Percentiles rank a stretch among this genome's conserved stretches.
These are phyloP conservation scores for Nomada goodeniana DNA, from an alignment of 2,888 invertebrate species.

Conservation along the genomic window DNA sequence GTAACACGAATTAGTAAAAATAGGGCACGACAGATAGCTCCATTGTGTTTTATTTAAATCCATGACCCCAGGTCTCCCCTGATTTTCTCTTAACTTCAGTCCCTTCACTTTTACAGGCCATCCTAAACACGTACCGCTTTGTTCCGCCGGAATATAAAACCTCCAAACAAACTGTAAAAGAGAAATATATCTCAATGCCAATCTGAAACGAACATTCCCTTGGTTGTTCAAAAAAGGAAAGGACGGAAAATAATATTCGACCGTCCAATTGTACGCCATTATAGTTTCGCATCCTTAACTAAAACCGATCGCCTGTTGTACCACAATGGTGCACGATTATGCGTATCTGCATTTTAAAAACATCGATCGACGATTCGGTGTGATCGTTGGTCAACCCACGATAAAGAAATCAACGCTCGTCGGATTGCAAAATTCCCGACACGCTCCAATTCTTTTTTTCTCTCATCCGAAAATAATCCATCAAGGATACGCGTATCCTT, in stretches of 20 bases:
- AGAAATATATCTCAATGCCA: neutral
- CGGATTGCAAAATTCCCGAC: slow-evolving; percentile 23
- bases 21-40: neutral
- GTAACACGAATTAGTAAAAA: neutral
- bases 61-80: neutral
- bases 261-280: neutral
- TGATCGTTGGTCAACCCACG: neutral
- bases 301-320: neutral
- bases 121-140: neutral
- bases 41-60: neutral
- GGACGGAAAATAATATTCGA: too few relatives aligned
- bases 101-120: neutral
- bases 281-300: neutral
- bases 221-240: too few relatives aligned
- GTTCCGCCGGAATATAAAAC: neutral
- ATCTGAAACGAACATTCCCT: neutral
- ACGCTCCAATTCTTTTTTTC: slow-evolving; percentile 41
- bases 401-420: neutral
- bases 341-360: neutral
- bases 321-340: neutral
- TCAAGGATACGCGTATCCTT: slow-evolving; percentile 55
- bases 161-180: neutral
- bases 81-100: neutral
- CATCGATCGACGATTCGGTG: neutral
- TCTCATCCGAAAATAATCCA: slow-evolving; percentile 13